phyloP scores from a whole-genome alignment of 2,113 vertebrate genomes.

The Pituophis catenifer region DNA sequence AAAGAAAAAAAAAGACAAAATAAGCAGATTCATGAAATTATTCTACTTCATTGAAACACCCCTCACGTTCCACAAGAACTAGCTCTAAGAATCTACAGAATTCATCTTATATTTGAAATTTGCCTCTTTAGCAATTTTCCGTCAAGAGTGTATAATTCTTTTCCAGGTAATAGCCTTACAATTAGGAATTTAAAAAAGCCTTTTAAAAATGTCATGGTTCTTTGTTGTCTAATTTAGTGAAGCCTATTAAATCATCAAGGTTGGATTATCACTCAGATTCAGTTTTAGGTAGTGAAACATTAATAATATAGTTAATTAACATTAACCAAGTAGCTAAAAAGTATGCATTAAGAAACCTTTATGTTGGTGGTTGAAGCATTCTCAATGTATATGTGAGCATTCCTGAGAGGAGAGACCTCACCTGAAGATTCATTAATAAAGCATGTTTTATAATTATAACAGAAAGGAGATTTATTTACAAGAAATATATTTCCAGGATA shows the following conservation, averaged over 20 bases:
- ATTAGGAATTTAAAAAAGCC: neutral
- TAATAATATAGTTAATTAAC: slow-evolving; percentile 24
- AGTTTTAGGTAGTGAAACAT: slow-evolving; percentile 8
- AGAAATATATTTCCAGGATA: neutral
- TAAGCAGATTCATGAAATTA: slow-evolving; percentile 6
- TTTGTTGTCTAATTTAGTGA: slow-evolving; percentile 27
- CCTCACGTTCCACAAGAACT: neutral
- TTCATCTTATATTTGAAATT: neutral
- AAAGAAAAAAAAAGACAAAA: slow-evolving; percentile 3
- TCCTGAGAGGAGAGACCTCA: neutral
- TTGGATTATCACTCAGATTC: slow-evolving; percentile 23
- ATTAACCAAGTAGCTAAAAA: slow-evolving; percentile 27
- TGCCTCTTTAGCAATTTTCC: slow-evolving; percentile 4
- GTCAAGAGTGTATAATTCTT: neutral
- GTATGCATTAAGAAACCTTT: slow-evolving; percentile 23
- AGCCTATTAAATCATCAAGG: slow-evolving; percentile 25
- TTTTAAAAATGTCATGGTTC: slow-evolving; percentile 34
- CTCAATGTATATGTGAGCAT: neutral
- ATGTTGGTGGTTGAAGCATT: neutral
- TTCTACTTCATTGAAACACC: slow-evolving; percentile 28
- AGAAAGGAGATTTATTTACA: neutral
- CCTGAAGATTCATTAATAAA: neutral
- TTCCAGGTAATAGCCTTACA: neutral
- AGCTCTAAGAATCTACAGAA: neutral
- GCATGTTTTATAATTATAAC: neutral